A percentile compares a stretch with the other conserved stretches of the same genome.
phyloP scores from a whole-genome alignment of 2,797 vertebrate genomes.

The Morelia viridis region DNA sequence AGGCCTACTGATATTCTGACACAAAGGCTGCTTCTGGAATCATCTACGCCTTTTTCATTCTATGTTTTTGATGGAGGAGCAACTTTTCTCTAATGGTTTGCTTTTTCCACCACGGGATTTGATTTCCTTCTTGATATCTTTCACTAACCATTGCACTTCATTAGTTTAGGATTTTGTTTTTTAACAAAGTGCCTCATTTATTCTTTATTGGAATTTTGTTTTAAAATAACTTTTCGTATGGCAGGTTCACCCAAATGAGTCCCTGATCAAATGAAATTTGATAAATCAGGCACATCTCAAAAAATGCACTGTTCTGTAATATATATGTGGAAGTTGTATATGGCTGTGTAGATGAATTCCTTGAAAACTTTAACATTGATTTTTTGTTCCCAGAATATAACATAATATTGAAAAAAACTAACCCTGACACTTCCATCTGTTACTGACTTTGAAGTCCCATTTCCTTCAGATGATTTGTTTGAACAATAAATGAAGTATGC shows the following conservation, averaged over 20 bases:
- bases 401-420: not conserved
- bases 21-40: not conserved
- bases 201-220: conserved; percentile 10
- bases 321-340: not conserved
- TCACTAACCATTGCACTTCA: conserved; percentile 30
- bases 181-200: conserved; percentile 7
- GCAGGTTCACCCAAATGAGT: not conserved
- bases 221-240: not conserved
- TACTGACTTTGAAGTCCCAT: not conserved
- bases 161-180: not conserved
- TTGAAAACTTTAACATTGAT: not conserved
- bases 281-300: conserved; percentile 30
- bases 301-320: not conserved
- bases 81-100: conserved; percentile 13
- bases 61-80: conserved; percentile 5
- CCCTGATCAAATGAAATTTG: conserved; percentile 16
- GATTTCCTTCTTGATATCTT: conserved; percentile 34
- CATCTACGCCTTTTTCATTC: conserved; percentile 8
- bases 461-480: not conserved
- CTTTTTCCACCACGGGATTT: conserved; percentile 14
- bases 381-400: not conserved
- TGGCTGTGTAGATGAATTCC: not conserved
- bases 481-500: not conserved
- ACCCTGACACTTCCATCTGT: not conserved
- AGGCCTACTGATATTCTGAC: not conserved